Percentiles rank a stretch among this genome's conserved stretches.
phyloP scores from a whole-genome alignment of 1,140 invertebrate species.

The Drosophila pandora region DNA sequence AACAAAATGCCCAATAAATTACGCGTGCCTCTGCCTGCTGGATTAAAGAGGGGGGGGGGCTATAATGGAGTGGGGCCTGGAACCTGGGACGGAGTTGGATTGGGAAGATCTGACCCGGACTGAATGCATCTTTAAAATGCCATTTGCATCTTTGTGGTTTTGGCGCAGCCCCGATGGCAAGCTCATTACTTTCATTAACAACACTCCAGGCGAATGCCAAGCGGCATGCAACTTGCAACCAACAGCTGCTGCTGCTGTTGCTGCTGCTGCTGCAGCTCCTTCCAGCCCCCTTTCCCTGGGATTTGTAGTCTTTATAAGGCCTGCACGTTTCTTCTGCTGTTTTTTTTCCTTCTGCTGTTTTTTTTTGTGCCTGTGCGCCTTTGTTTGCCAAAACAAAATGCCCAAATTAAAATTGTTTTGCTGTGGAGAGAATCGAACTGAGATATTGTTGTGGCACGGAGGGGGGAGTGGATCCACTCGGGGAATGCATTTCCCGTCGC shows the following conservation, averaged over 20 bases:
- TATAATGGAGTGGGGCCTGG: background rate
- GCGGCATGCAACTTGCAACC: constrained; percentile 54
- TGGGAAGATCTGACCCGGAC: constrained; percentile 61
- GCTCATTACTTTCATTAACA: constrained; percentile 83
- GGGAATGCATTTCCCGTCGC: constrained; percentile 70
- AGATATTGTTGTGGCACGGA: constrained; percentile 8
- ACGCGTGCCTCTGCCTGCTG: constrained; percentile 57
- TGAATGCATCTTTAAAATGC: constrained; percentile 81
- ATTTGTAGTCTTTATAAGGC: constrained; percentile 65
- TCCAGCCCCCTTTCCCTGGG: constrained; percentile 7
- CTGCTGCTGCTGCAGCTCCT: background rate
- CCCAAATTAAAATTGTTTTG: constrained; percentile 83
- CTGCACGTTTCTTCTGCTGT: constrained; percentile 65
- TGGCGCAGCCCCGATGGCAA: constrained; percentile 64
- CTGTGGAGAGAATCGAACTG: constrained; percentile 43
- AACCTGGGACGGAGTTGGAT: background rate
- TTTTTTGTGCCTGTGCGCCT: constrained; percentile 34
- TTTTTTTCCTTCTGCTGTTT: constrained; percentile 14
- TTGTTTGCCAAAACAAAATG: constrained; percentile 82
- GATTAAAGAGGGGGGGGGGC: background rate
- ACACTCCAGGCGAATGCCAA: constrained; percentile 67
- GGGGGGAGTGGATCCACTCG: constrained; percentile 33
- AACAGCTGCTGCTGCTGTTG: constrained; percentile 28
- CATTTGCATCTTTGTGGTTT: constrained; percentile 81
- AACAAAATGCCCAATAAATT: constrained; percentile 80